These are phyloP conservation scores for Paralinhomoeus sp. DNA, from an alignment of 2,888 invertebrate genomes.

Conservation along the genomic window DNA sequence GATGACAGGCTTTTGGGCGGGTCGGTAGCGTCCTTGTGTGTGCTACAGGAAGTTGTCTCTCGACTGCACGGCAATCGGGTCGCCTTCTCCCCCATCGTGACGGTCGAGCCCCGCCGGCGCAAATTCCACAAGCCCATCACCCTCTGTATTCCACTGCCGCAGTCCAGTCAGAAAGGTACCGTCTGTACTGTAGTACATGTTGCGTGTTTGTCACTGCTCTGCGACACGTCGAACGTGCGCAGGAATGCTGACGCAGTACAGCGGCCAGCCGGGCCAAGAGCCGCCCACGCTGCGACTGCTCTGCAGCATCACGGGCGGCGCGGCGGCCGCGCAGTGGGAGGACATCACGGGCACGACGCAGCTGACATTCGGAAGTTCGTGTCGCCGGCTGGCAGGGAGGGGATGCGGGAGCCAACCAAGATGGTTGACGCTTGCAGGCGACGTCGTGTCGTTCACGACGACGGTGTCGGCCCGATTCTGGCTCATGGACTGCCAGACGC, in stretches of 20 bases:
- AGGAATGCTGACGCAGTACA: slow-evolving; percentile 97
- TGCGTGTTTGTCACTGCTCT: too few relatives aligned
- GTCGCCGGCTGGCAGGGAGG: too few relatives aligned
- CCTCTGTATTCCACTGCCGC: slow-evolving; percentile 89
- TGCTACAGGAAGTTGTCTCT: slow-evolving; percentile 81
- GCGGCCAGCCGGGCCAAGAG: slow-evolving; percentile 27
- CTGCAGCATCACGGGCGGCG: slow-evolving; percentile 48
- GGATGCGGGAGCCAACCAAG: slow-evolving; percentile 33
- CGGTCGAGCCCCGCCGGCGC: slow-evolving; percentile 85
- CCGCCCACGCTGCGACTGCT: slow-evolving; percentile 65
- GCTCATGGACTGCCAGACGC: slow-evolving; percentile 88
- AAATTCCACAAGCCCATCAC: slow-evolving; percentile 99
- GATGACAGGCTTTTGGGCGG: too few relatives aligned
- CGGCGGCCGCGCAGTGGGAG: slow-evolving; percentile 95
- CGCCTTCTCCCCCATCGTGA: slow-evolving; percentile 97
- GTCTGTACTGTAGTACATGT: too few relatives aligned
- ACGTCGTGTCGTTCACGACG: slow-evolving; percentile 96
- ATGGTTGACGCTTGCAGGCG: slow-evolving; percentile 26
- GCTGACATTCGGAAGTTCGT: slow-evolving; percentile 87
- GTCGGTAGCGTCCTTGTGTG: slow-evolving; percentile 85
- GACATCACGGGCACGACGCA: slow-evolving; percentile 98
- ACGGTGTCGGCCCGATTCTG: slow-evolving; percentile 97
- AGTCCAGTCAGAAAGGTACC: too few relatives aligned
- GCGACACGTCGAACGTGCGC: too few relatives aligned
- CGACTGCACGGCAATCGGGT: slow-evolving; percentile 92